These are phyloP conservation scores for Drosophila tsacasi DNA, from an alignment of 1,140 invertebrate species.

Conservation along the genomic window DNA sequence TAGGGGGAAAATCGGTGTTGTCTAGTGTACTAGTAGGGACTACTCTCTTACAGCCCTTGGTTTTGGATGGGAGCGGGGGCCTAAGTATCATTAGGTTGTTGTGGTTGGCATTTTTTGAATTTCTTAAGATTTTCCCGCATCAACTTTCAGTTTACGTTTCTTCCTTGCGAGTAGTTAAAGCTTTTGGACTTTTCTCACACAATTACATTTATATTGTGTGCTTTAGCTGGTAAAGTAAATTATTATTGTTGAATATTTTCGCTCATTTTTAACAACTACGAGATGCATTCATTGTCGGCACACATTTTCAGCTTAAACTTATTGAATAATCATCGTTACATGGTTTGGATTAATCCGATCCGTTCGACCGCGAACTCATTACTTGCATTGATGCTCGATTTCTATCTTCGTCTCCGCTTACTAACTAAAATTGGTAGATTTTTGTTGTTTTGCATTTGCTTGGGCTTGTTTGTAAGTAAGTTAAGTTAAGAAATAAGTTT, in stretches of 20 bases:
- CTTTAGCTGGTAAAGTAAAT: conserved; percentile 44
- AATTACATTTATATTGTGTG: conserved; percentile 11
- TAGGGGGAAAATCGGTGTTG: conserved; percentile 40
- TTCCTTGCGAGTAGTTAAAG: conserved; percentile 58
- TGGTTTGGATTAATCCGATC: conserved; percentile 37
- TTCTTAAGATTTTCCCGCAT: conserved; percentile 19
- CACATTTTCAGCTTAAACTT: conserved; percentile 63
- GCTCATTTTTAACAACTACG: conserved; percentile 59
- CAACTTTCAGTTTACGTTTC: conserved; percentile 12
- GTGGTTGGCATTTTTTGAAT: conserved; percentile 34
- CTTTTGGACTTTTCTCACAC: conserved; percentile 48
- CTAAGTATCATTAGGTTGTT: conserved; percentile 13
- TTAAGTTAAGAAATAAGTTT: conserved; percentile 62
- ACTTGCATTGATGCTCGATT: conserved; percentile 49
- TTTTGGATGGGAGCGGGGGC: conserved; percentile 14
- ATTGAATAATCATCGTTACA: conserved; percentile 54
- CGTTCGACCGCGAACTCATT: conserved; percentile 27
- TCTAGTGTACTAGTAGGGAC: conserved; percentile 41
- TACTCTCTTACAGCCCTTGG: conserved; percentile 19
- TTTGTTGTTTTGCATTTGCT: conserved; percentile 18
- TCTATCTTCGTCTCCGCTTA: conserved; percentile 27
- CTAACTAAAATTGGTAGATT: conserved; percentile 31
- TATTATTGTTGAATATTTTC: conserved; percentile 54
- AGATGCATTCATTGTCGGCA: conserved; percentile 70
- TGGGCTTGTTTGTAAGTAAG: conserved; percentile 46